Evolutionary conservation across 1,140 invertebrate species (phyloP).

Genomic region (Wasmannia auropunctata): DNA sequence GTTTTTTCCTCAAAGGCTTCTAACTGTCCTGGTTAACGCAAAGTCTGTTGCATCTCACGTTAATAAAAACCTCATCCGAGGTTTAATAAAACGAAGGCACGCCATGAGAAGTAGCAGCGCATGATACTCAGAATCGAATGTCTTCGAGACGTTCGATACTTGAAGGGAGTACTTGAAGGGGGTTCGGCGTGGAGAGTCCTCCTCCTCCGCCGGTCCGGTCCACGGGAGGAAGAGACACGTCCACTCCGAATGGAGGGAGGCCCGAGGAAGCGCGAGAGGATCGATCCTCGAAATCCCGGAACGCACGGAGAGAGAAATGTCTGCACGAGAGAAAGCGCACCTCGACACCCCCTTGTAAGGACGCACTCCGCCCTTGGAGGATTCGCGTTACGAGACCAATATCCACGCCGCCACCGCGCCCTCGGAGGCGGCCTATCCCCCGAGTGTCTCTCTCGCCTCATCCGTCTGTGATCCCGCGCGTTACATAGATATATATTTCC

Average conservation of each 20-base stretch:
- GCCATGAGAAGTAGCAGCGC: not conserved
- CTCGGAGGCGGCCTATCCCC: conserved; percentile 11
- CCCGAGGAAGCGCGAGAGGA: conserved; percentile 45
- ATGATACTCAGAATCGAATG: conserved; percentile 44
- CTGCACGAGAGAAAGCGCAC: conserved; percentile 67
- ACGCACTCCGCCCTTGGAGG: conserved; percentile 60
- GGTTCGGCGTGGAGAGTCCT: conserved; percentile 20
- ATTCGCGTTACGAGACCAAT: conserved; percentile 56
- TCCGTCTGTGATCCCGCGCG: conserved; percentile 15
- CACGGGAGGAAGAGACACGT: conserved; percentile 18
- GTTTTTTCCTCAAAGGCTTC: not conserved
- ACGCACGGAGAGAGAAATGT: conserved; percentile 62
- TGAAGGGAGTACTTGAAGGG: conserved; percentile 22
- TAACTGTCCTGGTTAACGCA: not conserved
- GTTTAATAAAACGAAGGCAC: conserved; percentile 38
- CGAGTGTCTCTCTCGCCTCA: conserved; percentile 42
- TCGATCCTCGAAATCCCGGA: conserved; percentile 58
- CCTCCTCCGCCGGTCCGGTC: conserved; percentile 13
- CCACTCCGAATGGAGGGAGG: conserved; percentile 8
- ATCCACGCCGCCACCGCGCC: conserved; percentile 37
- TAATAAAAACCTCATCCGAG: conserved; percentile 37
- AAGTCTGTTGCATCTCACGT: conserved; percentile 25
- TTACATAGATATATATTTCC: not conserved
- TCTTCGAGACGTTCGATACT: conserved; percentile 42
- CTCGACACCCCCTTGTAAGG: conserved; percentile 62